phyloP scores from a whole-genome alignment of 2,797 vertebrate species.

The Avahi laniger region DNA sequence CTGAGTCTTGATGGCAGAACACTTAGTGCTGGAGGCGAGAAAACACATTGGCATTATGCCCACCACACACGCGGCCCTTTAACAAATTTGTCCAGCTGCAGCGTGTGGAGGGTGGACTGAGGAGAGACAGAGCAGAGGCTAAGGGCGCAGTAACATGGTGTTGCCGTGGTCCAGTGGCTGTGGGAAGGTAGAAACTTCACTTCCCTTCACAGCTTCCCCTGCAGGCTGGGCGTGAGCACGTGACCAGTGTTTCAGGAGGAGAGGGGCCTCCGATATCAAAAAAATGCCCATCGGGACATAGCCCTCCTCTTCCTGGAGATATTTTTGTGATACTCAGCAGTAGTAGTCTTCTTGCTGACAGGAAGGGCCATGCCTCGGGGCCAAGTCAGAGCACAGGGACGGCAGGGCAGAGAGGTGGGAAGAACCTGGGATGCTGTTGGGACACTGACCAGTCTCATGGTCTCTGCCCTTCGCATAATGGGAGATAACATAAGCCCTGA shows the following conservation, averaged over 20 bases:
- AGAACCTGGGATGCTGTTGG: neutral
- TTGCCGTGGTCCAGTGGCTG: no score
- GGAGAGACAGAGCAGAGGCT: neutral
- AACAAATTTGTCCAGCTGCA: neutral
- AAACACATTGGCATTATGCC: neutral
- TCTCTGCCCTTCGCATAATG: neutral
- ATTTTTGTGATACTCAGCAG: neutral
- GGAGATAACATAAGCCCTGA: neutral
- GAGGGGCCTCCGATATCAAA: neutral
- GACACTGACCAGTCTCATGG: neutral
- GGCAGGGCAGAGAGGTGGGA: neutral
- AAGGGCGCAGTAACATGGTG: neutral
- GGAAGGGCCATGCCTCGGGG: neutral
- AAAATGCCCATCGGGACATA: neutral
- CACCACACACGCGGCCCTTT: fast-evolving
- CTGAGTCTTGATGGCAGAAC: neutral
- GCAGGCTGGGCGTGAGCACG: neutral
- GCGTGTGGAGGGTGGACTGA: neutral
- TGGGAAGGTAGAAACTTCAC: neutral
- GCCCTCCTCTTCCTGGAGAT: neutral
- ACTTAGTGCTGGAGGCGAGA: neutral
- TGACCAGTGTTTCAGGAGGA: neutral
- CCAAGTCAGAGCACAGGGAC: neutral
- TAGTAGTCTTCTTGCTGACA: neutral
- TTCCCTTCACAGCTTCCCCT: neutral